Percentiles rank a stretch among this genome's conserved stretches.
phyloP scores from a whole-genome alignment of 2,113 vertebrate genomes.

The Narcine bancroftii region DNA sequence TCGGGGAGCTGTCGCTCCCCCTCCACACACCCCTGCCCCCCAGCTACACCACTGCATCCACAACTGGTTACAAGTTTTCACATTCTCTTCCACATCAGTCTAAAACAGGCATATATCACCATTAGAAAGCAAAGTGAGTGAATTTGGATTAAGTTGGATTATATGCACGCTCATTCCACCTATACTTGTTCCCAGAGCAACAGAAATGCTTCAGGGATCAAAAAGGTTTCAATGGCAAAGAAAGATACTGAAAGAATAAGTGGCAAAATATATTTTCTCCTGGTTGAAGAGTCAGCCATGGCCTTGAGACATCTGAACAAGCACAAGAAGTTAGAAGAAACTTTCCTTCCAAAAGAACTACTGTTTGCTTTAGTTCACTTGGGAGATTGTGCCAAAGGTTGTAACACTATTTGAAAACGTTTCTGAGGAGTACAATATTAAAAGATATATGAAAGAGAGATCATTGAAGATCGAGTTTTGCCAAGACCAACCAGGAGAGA shows the following conservation, averaged over 20 bases:
- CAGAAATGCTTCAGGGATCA: neutral
- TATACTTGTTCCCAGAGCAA: neutral
- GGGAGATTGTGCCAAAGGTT: neutral
- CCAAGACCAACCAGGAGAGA: neutral
- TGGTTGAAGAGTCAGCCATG: neutral
- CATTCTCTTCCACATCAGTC: neutral
- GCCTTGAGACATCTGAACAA: neutral
- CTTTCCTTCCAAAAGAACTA: neutral
- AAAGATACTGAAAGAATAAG: neutral
- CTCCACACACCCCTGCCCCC: too few species aligned
- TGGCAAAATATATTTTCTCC: neutral
- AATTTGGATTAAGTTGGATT: constrained; percentile 24
- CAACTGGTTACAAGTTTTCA: neutral
- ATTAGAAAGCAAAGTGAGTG: neutral
- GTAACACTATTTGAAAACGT: neutral
- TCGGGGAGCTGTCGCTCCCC: too few species aligned
- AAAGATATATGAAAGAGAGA: neutral
- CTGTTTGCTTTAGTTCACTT: neutral
- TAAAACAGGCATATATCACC: too few species aligned
- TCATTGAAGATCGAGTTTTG: neutral
- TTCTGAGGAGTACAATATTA: neutral
- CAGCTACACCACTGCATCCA: too few species aligned
- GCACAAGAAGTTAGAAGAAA: neutral
- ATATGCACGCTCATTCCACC: neutral
- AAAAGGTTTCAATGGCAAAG: neutral